Evolutionary conservation across 2,113 vertebrate species (phyloP).

Genomic region (Mastomys natalensis): DNA sequence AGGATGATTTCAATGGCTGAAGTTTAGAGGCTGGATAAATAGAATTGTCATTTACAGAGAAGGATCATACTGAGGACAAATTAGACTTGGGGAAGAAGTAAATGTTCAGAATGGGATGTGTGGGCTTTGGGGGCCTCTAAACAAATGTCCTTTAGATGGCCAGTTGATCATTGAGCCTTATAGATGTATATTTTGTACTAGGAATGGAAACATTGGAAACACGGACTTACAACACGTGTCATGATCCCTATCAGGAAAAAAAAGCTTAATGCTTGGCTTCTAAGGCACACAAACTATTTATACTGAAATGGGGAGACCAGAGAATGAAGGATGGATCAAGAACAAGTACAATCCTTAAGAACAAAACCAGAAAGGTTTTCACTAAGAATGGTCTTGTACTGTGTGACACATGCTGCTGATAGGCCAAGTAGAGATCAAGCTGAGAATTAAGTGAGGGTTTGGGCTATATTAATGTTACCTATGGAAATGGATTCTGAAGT

Average conservation of each 20-base stretch:
- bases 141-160: neutral
- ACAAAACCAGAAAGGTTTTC: neutral
- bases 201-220: neutral
- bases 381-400: accelerated
- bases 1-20: neutral
- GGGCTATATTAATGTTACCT: neutral
- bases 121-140: neutral
- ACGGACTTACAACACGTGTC: neutral
- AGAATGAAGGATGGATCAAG: neutral
- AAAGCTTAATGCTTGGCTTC: neutral
- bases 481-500: neutral
- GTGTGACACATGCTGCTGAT: too few relatives aligned
- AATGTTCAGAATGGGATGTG: neutral
- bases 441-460: neutral
- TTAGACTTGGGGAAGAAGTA: neutral
- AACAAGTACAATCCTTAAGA: neutral
- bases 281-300: too few relatives aligned
- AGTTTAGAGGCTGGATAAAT: neutral
- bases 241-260: neutral
- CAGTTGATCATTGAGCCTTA: neutral
- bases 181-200: neutral
- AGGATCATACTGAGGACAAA: neutral
- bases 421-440: neutral
- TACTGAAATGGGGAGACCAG: neutral
- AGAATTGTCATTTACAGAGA: neutral